Evolutionary conservation across 2,113 vertebrate genomes (phyloP), one percentile per base, ranked within the genome.

Genomic region (Sebastes fasciatus): DNA sequence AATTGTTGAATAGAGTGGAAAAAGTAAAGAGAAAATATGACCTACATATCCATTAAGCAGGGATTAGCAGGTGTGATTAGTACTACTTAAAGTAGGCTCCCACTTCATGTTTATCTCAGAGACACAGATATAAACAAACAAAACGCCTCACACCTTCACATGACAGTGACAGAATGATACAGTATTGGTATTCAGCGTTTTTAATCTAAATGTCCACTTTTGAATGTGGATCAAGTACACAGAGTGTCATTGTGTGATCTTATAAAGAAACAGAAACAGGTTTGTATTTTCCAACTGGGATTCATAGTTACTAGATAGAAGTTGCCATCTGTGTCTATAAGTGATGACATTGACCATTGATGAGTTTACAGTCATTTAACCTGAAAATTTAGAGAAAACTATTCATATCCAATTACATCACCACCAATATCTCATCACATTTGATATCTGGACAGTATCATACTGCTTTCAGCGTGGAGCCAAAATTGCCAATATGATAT

Each of bases 41-140:
- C 77, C 78, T 83, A 78, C 68, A 89, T 83, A 79, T 52, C 45
- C 63, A 86, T 69, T 73, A 84, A 89, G 43, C 26, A 17, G 48
- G 61, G 77, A 73, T 87, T 87, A 87, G 54, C 82, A 72, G 19
- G 58, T 51, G 65, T 61, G 84, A 90, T 90, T 45, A 88, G 63
- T 49, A 66, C 73, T 34, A 64, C 16, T 57, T 14, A 16, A 42
- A 49, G 58, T 42, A 49, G 57, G 43, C 67, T 71, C 12, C 54
- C 11, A 61, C 5, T 8, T 42, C n/a, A 72, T 68, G 54, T 64
- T 61, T 68, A 14, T 67, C 46, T 43, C 14, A 70, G 21, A 75
- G 43, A 19, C 45, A 51, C 71, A 73, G 40, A 58, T 17, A 55
- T 57, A 43, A 72, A 73, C 61, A 49, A 60, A 66, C 23, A 19